phyloP scores from a whole-genome alignment of 2,888 invertebrate species.

The Rhingia campestris region DNA sequence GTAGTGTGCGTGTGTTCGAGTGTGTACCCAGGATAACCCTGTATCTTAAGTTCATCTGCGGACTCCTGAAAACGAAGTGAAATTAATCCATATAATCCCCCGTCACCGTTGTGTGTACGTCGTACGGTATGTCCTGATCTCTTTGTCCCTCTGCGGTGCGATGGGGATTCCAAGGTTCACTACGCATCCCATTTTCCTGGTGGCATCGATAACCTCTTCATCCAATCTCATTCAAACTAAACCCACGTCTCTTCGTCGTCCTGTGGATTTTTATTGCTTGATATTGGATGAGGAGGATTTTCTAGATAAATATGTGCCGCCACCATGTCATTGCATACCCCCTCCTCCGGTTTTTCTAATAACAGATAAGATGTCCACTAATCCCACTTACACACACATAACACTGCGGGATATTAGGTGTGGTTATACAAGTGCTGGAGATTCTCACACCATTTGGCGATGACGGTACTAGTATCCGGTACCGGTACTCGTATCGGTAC shows the following conservation, averaged over 20 bases:
- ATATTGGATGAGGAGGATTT: conserved; percentile 25
- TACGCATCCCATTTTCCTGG: conserved; percentile 57
- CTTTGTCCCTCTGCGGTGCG: conserved; percentile 22
- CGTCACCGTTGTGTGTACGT: conserved; percentile 10
- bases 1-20: neutral
- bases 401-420: conserved; percentile 50
- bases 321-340: conserved; percentile 58
- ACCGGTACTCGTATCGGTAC: too few relatives aligned
- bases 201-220: conserved; percentile 70
- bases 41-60: conserved; percentile 53
- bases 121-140: neutral
- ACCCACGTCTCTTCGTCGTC: conserved; percentile 3
- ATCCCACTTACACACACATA: conserved; percentile 64
- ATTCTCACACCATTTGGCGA: conserved; percentile 49
- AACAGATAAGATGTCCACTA: conserved; percentile 70
- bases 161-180: conserved; percentile 17
- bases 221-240: conserved; percentile 32
- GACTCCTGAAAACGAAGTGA: conserved; percentile 41
- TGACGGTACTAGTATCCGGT: too few relatives aligned
- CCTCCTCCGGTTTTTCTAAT: conserved; percentile 41
- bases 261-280: conserved; percentile 60
- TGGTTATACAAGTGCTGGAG: conserved; percentile 50
- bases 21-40: neutral
- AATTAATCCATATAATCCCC: conserved; percentile 62
- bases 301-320: neutral